Evolutionary conservation across 2,113 vertebrate species (phyloP).

Genomic region (Cyprinus carpio): DNA sequence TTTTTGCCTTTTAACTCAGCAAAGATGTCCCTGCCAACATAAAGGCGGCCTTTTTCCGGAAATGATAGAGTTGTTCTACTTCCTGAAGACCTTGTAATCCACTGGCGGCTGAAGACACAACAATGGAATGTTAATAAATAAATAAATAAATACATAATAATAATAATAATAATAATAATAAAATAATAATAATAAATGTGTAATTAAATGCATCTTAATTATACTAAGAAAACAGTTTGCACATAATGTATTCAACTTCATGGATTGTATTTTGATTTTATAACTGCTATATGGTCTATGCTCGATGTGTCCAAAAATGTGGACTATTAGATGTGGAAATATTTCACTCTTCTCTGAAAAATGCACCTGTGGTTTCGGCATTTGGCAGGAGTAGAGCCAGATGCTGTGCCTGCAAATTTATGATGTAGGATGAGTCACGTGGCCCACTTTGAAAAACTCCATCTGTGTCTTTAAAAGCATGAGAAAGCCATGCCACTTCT

Average conservation of each 20-base stretch:
- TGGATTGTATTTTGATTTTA: not conserved
- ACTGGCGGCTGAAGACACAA: not conserved
- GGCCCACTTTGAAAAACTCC: conserved; percentile 25
- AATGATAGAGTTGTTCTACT: not conserved
- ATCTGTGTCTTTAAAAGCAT: conserved; percentile 42
- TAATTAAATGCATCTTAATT: not conserved
- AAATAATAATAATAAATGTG: not conserved
- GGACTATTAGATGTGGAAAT: conserved; percentile 22
- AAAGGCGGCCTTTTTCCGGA: too few species aligned
- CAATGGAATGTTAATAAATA: not conserved
- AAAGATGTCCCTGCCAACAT: not conserved
- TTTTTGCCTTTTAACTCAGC: not conserved
- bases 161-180: not conserved
- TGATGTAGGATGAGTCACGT: conserved; percentile 28
- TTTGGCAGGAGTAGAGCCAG: conserved; percentile 31
- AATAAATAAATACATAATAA: not conserved
- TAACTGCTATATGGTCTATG: not conserved
- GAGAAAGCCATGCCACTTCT: conserved; percentile 12
- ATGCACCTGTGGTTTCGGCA: conserved; percentile 32
- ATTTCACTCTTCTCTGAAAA: conserved; percentile 24
- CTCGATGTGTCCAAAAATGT: not conserved
- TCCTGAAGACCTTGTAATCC: not conserved
- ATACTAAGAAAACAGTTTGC: not conserved
- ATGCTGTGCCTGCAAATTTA: conserved; percentile 28
- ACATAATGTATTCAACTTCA: not conserved